These are phyloP conservation scores for Drosophila monieri DNA, from an alignment of 2,888 invertebrate species.

Conservation along the genomic window DNA sequence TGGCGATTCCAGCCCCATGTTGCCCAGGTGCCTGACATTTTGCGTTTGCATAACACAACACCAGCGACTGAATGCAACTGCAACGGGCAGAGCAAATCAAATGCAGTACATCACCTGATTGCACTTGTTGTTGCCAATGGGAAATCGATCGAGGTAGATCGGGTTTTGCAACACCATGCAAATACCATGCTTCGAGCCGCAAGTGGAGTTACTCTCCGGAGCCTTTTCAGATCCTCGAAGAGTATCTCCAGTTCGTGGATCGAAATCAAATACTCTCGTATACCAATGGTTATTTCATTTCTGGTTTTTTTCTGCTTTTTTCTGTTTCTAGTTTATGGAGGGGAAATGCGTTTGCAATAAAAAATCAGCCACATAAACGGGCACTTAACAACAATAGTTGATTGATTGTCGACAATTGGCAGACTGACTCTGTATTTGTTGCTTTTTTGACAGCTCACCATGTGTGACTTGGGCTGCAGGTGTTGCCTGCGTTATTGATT, in stretches of 20 bases:
- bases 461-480: slow-evolving; percentile 33
- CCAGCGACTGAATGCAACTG: slow-evolving; percentile 41
- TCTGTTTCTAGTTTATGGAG: slow-evolving; percentile 40
- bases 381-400: slow-evolving; percentile 67
- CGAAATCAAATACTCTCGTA: not conserved
- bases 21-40: slow-evolving; percentile 76
- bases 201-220: not conserved
- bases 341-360: slow-evolving; percentile 55
- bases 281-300: slow-evolving; percentile 22
- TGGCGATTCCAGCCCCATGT: slow-evolving; percentile 63
- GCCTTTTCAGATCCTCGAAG: not conserved
- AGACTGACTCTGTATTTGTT: slow-evolving; percentile 44
- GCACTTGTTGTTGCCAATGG: slow-evolving; percentile 67
- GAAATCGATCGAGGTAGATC: slow-evolving; percentile 18
- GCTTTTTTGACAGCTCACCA: slow-evolving; percentile 40
- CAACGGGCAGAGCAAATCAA: slow-evolving; percentile 64
- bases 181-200: slow-evolving; percentile 40
- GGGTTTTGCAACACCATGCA: slow-evolving; percentile 53
- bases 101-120: slow-evolving; percentile 72
- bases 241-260: slow-evolving; percentile 9
- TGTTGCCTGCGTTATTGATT: slow-evolving; percentile 49
- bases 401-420: slow-evolving; percentile 78
- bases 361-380: slow-evolving; percentile 55
- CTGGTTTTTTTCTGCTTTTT: slow-evolving; percentile 17
- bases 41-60: slow-evolving; percentile 67